These are phyloP conservation scores for Aplochiton taeniatus DNA, from an alignment of 2,797 vertebrate species.

Conservation along the genomic window DNA sequence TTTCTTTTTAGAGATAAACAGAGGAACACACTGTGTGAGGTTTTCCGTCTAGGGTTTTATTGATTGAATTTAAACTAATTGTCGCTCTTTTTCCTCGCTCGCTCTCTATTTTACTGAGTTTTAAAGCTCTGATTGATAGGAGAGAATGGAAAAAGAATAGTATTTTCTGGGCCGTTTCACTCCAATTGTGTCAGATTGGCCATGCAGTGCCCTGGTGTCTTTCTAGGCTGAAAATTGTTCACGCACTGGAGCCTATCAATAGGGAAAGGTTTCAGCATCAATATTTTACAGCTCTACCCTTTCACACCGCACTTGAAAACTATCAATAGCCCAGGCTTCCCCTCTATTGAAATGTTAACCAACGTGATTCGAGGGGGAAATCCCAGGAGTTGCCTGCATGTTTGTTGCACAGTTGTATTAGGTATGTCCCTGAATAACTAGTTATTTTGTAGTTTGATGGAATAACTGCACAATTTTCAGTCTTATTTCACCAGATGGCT, in stretches of 20 bases:
- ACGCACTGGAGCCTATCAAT: constrained; percentile 74
- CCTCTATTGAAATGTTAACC: constrained; percentile 77
- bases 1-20: constrained; percentile 45
- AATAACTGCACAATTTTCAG: neutral
- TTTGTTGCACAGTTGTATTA: constrained; percentile 25
- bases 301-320: constrained; percentile 79
- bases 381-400: constrained; percentile 33
- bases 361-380: constrained; percentile 44
- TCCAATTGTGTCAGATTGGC: constrained; percentile 78
- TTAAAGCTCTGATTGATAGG: constrained; percentile 70
- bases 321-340: constrained; percentile 64
- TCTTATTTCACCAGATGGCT: neutral
- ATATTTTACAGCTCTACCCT: constrained; percentile 79
- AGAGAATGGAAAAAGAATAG: constrained; percentile 77
- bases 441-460: constrained; percentile 39
- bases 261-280: constrained; percentile 71
- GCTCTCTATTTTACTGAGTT: constrained; percentile 50
- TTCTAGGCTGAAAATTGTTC: constrained; percentile 70
- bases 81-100: constrained; percentile 17
- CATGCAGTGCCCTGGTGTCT: constrained; percentile 71
- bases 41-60: constrained; percentile 43
- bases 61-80: constrained; percentile 42
- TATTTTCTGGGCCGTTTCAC: constrained; percentile 86
- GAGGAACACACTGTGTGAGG: constrained; percentile 21
- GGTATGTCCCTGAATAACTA: constrained; percentile 30